These are phyloP conservation scores for Sebastes diploproa DNA, from an alignment of 2,797 vertebrate genomes.

Conservation along the genomic window DNA sequence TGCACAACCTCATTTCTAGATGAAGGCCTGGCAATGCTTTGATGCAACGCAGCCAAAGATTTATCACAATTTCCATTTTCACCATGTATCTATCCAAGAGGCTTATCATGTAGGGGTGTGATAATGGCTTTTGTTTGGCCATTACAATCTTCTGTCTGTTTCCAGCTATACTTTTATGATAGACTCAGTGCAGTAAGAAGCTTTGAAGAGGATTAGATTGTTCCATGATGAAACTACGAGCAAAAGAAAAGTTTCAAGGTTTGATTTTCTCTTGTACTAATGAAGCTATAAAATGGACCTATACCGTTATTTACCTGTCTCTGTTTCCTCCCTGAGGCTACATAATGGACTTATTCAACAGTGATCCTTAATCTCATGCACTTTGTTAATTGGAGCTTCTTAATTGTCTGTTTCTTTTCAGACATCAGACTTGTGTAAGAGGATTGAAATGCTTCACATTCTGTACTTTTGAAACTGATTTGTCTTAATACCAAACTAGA, in stretches of 20 bases:
- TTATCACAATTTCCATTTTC: conserved; percentile 10
- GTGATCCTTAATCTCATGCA: conserved; percentile 74
- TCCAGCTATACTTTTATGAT: conserved; percentile 31
- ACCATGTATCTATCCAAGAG: background rate
- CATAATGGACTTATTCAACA: conserved; percentile 12
- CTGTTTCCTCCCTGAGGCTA: conserved; percentile 4
- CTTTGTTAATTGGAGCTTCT: conserved; percentile 77
- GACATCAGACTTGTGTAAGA: conserved; percentile 80
- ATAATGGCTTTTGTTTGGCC: conserved; percentile 28
- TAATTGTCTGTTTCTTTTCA: conserved; percentile 78
- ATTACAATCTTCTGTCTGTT: conserved; percentile 10
- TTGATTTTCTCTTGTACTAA: background rate
- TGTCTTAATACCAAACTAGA: conserved; percentile 57
- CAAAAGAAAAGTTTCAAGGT: conserved; percentile 17
- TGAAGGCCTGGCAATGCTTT: conserved; percentile 23
- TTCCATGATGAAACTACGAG: conserved; percentile 10
- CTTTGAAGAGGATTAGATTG: conserved; percentile 23
- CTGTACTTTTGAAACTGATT: conserved; percentile 50
- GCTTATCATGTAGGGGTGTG: conserved; percentile 7
- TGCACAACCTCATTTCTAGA: conserved; percentile 1
- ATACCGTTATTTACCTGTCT: conserved; percentile 23
- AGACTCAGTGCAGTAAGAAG: conserved; percentile 2
- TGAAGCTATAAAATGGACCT: conserved; percentile 7
- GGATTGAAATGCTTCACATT: conserved; percentile 69
- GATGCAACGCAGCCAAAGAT: conserved; percentile 6